phyloP scores from a whole-genome alignment of 2,888 invertebrate species.

The Flabesymbios commensalis region DNA sequence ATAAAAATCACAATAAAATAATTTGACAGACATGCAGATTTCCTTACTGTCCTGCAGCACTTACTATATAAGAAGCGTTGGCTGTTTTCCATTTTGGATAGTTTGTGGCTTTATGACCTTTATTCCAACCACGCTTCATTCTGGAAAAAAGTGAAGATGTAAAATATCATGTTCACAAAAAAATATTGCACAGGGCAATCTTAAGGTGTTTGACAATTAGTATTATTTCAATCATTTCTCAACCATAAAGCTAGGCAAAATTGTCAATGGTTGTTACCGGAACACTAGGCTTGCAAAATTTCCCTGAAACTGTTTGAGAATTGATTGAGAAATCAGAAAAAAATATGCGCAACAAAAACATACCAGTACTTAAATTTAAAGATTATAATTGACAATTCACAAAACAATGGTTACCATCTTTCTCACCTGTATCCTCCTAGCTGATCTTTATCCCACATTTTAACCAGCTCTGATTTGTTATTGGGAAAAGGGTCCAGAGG shows the following conservation, averaged over 20 bases:
- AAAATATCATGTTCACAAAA: not conserved
- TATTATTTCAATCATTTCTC: not conserved
- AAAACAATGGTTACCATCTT: not conserved
- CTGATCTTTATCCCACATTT: constrained; percentile 6
- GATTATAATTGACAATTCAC: not conserved
- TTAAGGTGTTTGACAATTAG: not conserved
- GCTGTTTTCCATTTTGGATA: constrained; percentile 22
- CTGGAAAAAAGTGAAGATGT: constrained; percentile 9
- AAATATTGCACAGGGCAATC: not conserved
- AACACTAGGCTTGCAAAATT: no score
- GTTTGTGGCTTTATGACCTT: constrained; percentile 28
- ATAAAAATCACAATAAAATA: no score
- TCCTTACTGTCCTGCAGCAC: no score
- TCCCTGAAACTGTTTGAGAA: no score
- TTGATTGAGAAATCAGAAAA: no score
- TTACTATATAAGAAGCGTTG: no score
- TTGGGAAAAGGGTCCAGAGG: constrained; percentile 5
- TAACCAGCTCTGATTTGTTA: constrained; percentile 17
- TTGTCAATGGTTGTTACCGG: no score
- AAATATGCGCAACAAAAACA: no score
- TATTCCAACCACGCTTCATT: constrained; percentile 21
- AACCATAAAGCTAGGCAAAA: no score
- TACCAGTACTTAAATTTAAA: no score
- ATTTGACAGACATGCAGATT: no score
- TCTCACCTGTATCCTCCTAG: constrained; percentile 23